phyloP scores from a whole-genome alignment of 2,113 vertebrate species.

The Phylloscopus trochiloides region DNA sequence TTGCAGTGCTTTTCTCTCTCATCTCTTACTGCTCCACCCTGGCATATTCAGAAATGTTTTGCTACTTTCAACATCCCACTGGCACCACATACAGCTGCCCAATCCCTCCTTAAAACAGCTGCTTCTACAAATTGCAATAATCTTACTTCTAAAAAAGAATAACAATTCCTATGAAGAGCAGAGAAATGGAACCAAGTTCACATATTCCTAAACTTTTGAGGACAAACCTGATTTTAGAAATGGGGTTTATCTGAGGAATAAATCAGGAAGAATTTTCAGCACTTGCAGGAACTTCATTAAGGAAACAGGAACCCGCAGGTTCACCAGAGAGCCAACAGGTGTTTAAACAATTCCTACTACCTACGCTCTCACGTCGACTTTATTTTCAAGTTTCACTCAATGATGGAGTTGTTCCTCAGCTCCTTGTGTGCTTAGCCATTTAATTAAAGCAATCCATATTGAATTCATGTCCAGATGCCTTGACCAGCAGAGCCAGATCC shows the following conservation, averaged over 20 bases:
- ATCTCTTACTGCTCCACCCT: background rate
- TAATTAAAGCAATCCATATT: slow-evolving; percentile 86
- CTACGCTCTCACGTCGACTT: slow-evolving; percentile 53
- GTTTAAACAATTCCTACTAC: slow-evolving; percentile 55
- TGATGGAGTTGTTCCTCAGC: slow-evolving; percentile 82
- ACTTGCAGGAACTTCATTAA: slow-evolving; percentile 16
- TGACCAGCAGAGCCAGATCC: slow-evolving; percentile 81
- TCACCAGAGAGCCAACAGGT: slow-evolving; percentile 36
- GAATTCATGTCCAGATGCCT: slow-evolving; percentile 85
- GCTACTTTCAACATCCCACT: background rate
- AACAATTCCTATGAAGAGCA: background rate
- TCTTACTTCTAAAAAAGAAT: background rate
- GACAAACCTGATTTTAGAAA: background rate
- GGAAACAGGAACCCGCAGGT: background rate
- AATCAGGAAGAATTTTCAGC: background rate
- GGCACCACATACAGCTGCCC: background rate
- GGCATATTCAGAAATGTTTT: background rate
- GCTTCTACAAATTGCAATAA: background rate
- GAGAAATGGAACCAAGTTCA: background rate
- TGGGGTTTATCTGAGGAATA: background rate
- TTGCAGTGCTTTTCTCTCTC: background rate
- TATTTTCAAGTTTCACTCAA: slow-evolving; percentile 79
- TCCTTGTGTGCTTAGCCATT: slow-evolving; percentile 81
- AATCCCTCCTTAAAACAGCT: background rate
- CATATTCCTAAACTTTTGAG: slow-evolving; percentile 14